These are phyloP conservation scores for Gallirallus australis DNA, from an alignment of 2,797 vertebrate genomes.

Conservation along the genomic window DNA sequence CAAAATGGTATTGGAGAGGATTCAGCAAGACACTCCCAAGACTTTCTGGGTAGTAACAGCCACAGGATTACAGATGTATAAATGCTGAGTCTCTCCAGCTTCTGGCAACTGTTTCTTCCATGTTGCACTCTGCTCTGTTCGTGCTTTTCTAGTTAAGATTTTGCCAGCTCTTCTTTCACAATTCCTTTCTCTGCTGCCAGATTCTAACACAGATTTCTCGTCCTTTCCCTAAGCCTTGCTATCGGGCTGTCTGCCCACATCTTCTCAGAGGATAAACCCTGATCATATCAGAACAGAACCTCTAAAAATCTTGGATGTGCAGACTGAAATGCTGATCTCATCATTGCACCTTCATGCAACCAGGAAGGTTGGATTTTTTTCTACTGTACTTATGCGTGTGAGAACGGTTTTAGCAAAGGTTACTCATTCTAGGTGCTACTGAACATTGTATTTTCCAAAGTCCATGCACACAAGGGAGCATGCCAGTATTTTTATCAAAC, in stretches of 20 bases:
- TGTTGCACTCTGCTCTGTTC: not conserved
- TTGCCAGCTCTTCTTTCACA: not conserved
- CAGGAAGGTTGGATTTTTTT: fast-evolving
- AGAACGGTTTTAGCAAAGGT: not conserved
- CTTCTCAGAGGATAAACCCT: not conserved
- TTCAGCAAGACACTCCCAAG: slow-evolving; percentile 54
- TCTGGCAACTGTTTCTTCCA: not conserved
- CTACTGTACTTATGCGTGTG: not conserved
- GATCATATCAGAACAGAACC: not conserved
- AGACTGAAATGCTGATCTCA: not conserved
- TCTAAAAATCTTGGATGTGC: not conserved
- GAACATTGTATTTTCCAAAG: not conserved
- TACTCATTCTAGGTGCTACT: not conserved
- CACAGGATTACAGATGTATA: not conserved
- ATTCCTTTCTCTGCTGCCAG: not conserved
- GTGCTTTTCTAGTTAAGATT: not conserved
- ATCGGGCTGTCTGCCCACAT: not conserved
- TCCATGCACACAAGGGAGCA: not conserved
- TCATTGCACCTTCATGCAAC: not conserved
- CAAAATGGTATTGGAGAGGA: slow-evolving; percentile 24
- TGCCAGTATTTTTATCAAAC: not conserved
- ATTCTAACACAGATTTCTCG: not conserved
- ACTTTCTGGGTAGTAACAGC: not conserved
- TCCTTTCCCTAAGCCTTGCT: not conserved
- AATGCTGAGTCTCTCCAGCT: not conserved